Evolutionary conservation across 2,888 invertebrate genomes (phyloP).

Genomic region (Sabellastarte sp.): DNA sequence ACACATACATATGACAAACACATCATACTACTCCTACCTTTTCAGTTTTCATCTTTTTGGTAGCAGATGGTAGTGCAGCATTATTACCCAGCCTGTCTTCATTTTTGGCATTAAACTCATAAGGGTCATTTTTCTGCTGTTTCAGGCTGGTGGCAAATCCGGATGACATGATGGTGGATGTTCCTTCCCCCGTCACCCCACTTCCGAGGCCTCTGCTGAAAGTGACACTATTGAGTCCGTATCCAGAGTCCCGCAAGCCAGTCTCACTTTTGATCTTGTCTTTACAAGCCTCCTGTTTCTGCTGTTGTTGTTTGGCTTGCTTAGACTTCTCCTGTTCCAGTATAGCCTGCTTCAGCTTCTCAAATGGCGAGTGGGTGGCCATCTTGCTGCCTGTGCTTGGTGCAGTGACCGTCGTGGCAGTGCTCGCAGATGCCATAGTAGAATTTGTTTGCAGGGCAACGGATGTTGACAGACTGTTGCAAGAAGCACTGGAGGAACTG

Average conservation of each 20-base stretch:
- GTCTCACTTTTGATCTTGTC: neutral
- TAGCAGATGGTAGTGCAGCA: slow-evolving; percentile 10
- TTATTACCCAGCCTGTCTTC: slow-evolving; percentile 15
- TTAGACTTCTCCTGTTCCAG: neutral
- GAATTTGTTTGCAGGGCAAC: no score
- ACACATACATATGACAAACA: no score
- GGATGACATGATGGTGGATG: neutral
- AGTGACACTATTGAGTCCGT: neutral
- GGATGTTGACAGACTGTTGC: no score
- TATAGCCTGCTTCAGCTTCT: neutral
- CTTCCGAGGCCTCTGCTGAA: neutral
- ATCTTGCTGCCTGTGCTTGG: neutral
- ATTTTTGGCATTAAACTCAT: slow-evolving; percentile 26
- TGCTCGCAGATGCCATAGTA: neutral
- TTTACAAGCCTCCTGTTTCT: neutral
- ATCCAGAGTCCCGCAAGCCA: neutral
- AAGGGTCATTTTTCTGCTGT: slow-evolving; percentile 15
- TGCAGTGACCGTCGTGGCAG: no score
- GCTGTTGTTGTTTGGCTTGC: neutral
- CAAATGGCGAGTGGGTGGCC: neutral
- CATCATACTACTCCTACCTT: slow-evolving; percentile 13
- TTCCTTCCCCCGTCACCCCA: no score
- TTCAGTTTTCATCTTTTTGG: slow-evolving; percentile 24
- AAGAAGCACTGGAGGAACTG: neutral
- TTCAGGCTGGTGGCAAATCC: neutral